Conservation (phyloP, 2,888 invertebrate genomes). For the Microctonus aethiopoides region DNA sequence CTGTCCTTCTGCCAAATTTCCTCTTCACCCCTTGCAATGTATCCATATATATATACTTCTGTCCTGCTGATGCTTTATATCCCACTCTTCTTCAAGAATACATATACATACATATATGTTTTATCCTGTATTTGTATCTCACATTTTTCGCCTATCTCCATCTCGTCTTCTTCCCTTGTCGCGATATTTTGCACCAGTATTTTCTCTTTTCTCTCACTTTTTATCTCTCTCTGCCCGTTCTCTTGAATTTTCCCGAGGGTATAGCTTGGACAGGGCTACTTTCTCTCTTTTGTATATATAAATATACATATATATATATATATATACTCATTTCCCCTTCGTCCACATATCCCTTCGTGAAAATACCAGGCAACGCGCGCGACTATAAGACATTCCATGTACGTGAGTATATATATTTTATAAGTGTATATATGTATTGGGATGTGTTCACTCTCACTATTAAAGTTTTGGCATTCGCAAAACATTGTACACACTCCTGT, state of each 20-base stretch:
- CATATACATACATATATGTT: conserved; percentile 24
- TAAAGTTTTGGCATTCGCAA: conserved; percentile 7
- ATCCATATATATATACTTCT: conserved; percentile 9
- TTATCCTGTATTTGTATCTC: conserved; percentile 19
- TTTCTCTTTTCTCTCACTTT: conserved; percentile 29
- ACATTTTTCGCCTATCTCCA: conserved; percentile 22
- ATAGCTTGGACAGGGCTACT: conserved; percentile 33
- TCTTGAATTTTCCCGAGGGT: conserved; percentile 41
- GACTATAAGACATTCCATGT: background rate
- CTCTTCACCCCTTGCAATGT: background rate
- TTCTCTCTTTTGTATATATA: conserved; percentile 24
- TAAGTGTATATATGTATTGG: background rate
- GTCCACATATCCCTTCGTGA: conserved; percentile 20
- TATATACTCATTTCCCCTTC: background rate
- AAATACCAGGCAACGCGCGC: conserved; percentile 6
- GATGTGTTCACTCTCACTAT: background rate
- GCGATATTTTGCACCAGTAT: conserved; percentile 11
- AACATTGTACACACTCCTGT: conserved; percentile 10
- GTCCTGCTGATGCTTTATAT: conserved; percentile 19
- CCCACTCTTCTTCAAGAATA: conserved; percentile 31
- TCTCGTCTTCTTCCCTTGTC: conserved; percentile 37
- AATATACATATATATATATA: too few relatives aligned
- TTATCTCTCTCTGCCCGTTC: too few relatives aligned
- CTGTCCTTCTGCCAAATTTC: background rate
- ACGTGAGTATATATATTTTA: background rate